A percentile compares a stretch with the other conserved stretches of the same genome.
Conservation (phyloP, 1,140 invertebrate genomes). For the Globodera ellingtonae region DNA sequence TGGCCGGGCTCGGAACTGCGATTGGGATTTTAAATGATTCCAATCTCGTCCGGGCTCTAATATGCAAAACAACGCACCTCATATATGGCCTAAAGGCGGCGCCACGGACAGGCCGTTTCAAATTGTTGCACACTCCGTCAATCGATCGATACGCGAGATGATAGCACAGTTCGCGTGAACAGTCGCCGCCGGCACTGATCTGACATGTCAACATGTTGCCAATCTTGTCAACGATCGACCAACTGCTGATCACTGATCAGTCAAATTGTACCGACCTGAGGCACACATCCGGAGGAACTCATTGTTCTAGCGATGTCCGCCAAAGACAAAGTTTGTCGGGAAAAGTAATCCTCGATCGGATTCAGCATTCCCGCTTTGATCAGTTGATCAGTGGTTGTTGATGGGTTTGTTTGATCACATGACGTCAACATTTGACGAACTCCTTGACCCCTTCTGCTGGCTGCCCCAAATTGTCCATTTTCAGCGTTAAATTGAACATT, state of each 20-base stretch:
- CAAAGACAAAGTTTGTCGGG: constrained; percentile 52
- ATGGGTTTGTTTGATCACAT: constrained; percentile 31
- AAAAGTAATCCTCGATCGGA: constrained; percentile 51
- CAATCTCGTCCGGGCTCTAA: background rate
- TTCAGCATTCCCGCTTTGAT: constrained; percentile 45
- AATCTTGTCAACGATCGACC: too few species aligned
- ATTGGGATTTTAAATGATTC: background rate
- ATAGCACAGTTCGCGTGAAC: constrained; percentile 47
- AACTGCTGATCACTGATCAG: too few species aligned
- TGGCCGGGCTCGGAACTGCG: too few species aligned
- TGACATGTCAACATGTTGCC: background rate
- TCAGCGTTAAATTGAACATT: background rate
- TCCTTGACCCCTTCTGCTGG: too few species aligned
- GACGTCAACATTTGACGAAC: too few species aligned
- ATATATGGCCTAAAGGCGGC: constrained; percentile 55
- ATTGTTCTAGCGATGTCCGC: constrained; percentile 60
- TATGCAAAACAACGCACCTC: constrained; percentile 27
- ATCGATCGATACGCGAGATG: constrained; percentile 54
- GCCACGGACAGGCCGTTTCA: constrained; percentile 43
- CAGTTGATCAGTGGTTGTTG: constrained; percentile 40
- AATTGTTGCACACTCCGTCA: constrained; percentile 56
- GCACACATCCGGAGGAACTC: constrained; percentile 58
- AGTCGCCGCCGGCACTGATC: constrained; percentile 34
- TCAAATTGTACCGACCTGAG: constrained; percentile 38
- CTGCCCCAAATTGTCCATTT: background rate